Evolutionary conservation across 2,888 invertebrate genomes (phyloP).

Genomic region (Eupithecia abbreviata): DNA sequence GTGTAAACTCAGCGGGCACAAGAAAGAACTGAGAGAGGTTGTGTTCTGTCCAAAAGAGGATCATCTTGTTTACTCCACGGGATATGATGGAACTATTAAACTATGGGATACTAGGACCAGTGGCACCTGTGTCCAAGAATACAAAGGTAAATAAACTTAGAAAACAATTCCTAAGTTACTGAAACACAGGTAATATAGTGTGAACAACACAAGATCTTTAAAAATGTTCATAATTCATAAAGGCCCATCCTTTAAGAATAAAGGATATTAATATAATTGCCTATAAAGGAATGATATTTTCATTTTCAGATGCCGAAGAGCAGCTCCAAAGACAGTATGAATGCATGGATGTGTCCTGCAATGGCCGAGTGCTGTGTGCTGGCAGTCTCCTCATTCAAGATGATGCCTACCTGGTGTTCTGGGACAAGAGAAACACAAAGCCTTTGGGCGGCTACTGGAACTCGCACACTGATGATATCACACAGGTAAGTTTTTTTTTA

Average conservation of each 20-base stretch:
- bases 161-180: not conserved
- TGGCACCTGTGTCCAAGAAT: slow-evolving; percentile 67
- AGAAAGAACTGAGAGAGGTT: slow-evolving; percentile 79
- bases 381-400: slow-evolving; percentile 88
- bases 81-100: slow-evolving; percentile 83
- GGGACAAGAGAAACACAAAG: slow-evolving; percentile 87
- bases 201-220: too few relatives aligned
- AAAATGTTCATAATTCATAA: not conserved
- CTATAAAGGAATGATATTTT: not conserved
- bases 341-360: slow-evolving; percentile 89
- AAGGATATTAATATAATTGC: not conserved
- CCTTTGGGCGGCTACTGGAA: slow-evolving; percentile 92
- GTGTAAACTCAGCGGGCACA: slow-evolving; percentile 74
- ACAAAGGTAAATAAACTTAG: slow-evolving; percentile 60
- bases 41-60: slow-evolving; percentile 84
- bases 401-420: slow-evolving; percentile 91
- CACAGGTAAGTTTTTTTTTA: slow-evolving; percentile 77
- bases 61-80: slow-evolving; percentile 84
- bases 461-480: slow-evolving; percentile 92
- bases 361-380: slow-evolving; percentile 88
- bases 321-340: slow-evolving; percentile 82
- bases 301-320: slow-evolving; percentile 67
- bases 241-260: not conserved
- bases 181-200: too few relatives aligned
- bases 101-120: slow-evolving; percentile 86